Evolutionary conservation across 2,113 vertebrate genomes (phyloP), one percentile per base, ranked within the genome.

Genomic region (Bettongia penicillata): DNA sequence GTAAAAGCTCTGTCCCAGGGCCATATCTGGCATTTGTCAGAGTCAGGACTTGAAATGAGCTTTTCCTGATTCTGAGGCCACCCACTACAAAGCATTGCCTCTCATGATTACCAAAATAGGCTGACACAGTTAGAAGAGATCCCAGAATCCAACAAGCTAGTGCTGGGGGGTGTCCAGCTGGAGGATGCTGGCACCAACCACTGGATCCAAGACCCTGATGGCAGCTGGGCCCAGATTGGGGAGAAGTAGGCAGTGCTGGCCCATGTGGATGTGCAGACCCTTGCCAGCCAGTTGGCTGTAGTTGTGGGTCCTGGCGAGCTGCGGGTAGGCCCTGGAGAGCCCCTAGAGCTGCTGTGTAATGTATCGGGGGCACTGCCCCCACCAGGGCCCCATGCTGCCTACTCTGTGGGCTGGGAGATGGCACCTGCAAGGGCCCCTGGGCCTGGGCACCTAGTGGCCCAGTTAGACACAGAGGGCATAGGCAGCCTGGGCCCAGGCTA

Each of bases 161-260:
- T 98, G 91, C 98, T 99, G 89, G 98, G 96, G 8, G 97, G 97
- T 0, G 96, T 99, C 93, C 98, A 97, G 92, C 98, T 99, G 0
- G 98, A 97, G 0, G 99, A 99, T 24, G 97, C 98, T 0, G 99
- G 99, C 77, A 98, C 98, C 1, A 99, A 99, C 95, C 99, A 99
- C 98, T 99, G 99, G 99, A 99, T 99, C 90, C 98, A 98, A 95
- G 99, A 99, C 92, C 99, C 99, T 0, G 98, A 99, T 26, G 98
- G 99, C 48, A 98, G 97, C 93, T 99, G 99, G 99, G 98, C 99
- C 97, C 99, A 98, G 97, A 99, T 99, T 0, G 98, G 98, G 0
- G 99, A 99, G 97, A 99, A 99, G 95, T 99, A 98, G 47, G 98
- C 99, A 91, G 98, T 99, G 26, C 98, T 99, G 90, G 99, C 99